Conservation (phyloP, 1,140 invertebrate genomes). For the Lordiphosa collinella region DNA sequence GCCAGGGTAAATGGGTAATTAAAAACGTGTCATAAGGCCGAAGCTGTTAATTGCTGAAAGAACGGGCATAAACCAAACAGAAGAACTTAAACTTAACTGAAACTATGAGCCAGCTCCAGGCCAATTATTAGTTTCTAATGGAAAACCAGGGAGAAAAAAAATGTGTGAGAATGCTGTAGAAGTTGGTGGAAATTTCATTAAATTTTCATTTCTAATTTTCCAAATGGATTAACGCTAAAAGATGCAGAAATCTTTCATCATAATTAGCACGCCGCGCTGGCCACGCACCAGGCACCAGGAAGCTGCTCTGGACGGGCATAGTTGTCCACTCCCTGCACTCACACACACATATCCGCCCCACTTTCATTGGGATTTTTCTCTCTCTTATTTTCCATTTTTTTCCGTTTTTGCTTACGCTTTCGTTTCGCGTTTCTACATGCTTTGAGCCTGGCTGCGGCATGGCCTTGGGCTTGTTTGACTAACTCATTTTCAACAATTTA, state of each 20-base stretch:
- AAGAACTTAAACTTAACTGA: background rate
- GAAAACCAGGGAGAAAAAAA: conserved; percentile 4
- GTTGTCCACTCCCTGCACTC: conserved; percentile 50
- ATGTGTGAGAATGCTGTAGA: conserved; percentile 41
- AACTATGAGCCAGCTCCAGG: background rate
- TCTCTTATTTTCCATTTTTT: conserved; percentile 5
- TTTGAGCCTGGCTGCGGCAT: conserved; percentile 35
- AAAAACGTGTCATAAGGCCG: conserved; percentile 60
- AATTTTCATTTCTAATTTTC: conserved; percentile 78
- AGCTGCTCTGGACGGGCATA: conserved; percentile 18
- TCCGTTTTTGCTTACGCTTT: conserved; percentile 41
- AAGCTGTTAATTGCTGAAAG: background rate
- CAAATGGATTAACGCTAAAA: conserved; percentile 77
- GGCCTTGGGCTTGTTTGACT: conserved; percentile 71
- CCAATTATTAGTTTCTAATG: conserved; percentile 38
- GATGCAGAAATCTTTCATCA: conserved; percentile 77
- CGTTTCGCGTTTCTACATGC: conserved; percentile 41
- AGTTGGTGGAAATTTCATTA: conserved; percentile 73
- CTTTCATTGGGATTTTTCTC: conserved; percentile 26
- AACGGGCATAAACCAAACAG: background rate
- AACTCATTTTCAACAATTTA: conserved; percentile 73
- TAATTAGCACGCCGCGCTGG: conserved; percentile 67
- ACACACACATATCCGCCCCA: conserved; percentile 17
- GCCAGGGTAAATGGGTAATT: conserved; percentile 58
- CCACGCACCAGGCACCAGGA: conserved; percentile 14